Evolutionary conservation across 2,888 invertebrate species (phyloP), one percentile per base, ranked within the genome.

Genomic region (Steinernema carpocapsae): DNA sequence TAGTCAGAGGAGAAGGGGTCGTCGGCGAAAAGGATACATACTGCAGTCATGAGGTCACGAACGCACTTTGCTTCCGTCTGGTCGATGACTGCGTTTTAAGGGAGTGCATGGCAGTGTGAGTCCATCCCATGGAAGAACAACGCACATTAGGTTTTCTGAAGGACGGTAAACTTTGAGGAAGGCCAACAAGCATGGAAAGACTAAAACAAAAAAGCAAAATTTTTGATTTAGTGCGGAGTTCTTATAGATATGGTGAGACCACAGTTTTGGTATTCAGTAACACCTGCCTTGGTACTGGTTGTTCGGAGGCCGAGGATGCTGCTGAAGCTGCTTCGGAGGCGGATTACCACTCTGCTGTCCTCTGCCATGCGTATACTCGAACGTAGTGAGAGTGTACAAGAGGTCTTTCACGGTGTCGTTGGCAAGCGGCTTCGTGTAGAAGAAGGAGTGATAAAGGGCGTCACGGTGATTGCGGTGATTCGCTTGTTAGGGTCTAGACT

Each of bases 361-460:
- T 45, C 82, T 76, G 17, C 84, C 85, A n/a, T 80, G 81, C n/a
- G 85, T 85, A 76, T 78, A 85, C 76, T 85, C 85, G 80, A 85
- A 85, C 74, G 59, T 76, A 7, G 71, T 42, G 6, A 46, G 22
- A 3, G 71, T 48, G 71, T 6, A 12, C 14, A 84, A 81, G 43
- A 84, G 76, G 70, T 86, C 85, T 17, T 82, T 85, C 70, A 90
- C 84, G 74, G 89, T 89, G 10, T 88, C 89, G 24, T 79, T 79
- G 0, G 97, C 96, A 93, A 95, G 93, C 0, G 99, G 97, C 88
- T 96, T 95, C 4, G 93, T 93, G 95, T 95, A 99, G 90, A 99
- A 99, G 90, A 97, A 99, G 88, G 96, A 95, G 87, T 99, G 97
- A 89, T 96, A 95, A 0, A 99, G 88, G 1, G 82, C 82, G 32